These are phyloP conservation scores for Deroplatys truncata DNA, from an alignment of 2,888 invertebrate species.

Conservation along the genomic window DNA sequence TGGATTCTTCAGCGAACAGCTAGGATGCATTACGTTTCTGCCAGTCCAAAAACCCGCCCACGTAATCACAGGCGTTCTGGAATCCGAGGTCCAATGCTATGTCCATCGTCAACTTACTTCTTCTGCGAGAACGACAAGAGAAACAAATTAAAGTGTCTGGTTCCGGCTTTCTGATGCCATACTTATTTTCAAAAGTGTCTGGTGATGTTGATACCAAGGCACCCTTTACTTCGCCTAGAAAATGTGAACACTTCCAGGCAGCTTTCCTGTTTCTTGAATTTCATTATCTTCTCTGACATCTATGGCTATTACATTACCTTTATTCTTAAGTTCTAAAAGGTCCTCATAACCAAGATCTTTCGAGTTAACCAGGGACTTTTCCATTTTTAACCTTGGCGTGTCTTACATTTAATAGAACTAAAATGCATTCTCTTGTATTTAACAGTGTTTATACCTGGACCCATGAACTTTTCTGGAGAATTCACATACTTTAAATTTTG, in stretches of 20 bases:
- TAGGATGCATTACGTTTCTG: background rate
- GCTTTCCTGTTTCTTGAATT: background rate
- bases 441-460: no score
- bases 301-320: background rate
- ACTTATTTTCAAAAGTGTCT: background rate
- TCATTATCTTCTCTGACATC: background rate
- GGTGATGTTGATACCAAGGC: background rate
- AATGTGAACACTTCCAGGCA: background rate
- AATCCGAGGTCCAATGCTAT: background rate
- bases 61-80: background rate
- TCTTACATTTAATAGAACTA: no score
- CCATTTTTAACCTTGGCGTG: no score
- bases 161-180: background rate
- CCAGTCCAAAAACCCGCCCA: background rate
- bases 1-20: no score
- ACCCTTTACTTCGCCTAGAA: background rate
- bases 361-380: background rate
- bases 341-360: background rate
- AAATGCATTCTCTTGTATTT: no score
- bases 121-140: background rate
- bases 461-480: no score
- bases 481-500: no score
- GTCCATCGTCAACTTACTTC: background rate
- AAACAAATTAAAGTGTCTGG: background rate
- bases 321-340: background rate